Conservation (phyloP, 2,888 invertebrate genomes). For the Gisinianus flammeolus region DNA sequence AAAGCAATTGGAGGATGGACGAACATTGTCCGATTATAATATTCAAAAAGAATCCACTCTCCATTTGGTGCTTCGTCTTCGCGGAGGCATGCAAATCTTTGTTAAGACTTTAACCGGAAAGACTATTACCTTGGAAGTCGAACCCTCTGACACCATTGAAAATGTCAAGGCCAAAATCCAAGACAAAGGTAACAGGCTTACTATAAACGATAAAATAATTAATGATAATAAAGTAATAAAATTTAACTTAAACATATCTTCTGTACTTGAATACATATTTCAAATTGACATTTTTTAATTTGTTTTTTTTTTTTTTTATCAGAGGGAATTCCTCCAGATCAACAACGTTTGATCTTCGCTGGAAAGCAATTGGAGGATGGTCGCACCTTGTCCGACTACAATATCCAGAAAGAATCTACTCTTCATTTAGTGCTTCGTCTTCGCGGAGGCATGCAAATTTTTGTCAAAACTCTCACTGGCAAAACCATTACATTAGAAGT, state of each 20-base stretch:
- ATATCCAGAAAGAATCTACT: too few relatives aligned
- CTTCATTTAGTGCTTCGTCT: too few relatives aligned
- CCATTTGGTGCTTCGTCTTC: too few relatives aligned
- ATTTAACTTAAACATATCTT: not conserved
- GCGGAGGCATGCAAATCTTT: constrained; percentile 68
- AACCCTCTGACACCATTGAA: too few relatives aligned
- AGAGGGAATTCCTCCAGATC: too few relatives aligned
- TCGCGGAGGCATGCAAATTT: constrained; percentile 86
- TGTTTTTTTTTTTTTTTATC: not conserved
- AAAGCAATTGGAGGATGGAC: constrained; percentile 65
- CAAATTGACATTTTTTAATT: not conserved
- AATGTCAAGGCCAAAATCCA: too few relatives aligned
- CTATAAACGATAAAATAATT: too few relatives aligned
- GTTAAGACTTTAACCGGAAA: constrained; percentile 68
- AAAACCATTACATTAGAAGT: constrained; percentile 64
- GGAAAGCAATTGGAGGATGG: constrained; percentile 70
- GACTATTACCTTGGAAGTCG: constrained; percentile 68
- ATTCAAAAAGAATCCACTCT: constrained; percentile 71
- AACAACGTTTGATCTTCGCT: too few relatives aligned
- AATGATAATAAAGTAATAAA: constrained; percentile 59
- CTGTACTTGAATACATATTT: too few relatives aligned
- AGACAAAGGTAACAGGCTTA: constrained; percentile 65
- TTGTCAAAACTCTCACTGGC: constrained; percentile 81
- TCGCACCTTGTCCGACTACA: constrained; percentile 66
- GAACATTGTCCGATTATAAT: constrained; percentile 66